These are phyloP conservation scores for Symphodus melops DNA, from an alignment of 2,113 vertebrate species.

Conservation along the genomic window DNA sequence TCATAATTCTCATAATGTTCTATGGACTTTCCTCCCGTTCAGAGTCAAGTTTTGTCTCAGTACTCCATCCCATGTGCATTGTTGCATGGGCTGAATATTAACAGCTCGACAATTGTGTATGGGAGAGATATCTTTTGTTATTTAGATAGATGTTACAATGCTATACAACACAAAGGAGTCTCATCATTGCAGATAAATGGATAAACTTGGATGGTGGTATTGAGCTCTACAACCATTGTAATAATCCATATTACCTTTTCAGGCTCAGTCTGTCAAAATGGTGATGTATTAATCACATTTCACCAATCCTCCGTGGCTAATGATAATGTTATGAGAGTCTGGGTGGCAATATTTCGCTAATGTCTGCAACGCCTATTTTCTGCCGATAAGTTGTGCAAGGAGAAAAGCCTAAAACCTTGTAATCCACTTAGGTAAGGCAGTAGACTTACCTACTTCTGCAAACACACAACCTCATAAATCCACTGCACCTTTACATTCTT, in stretches of 20 bases:
- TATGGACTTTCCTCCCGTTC: slow-evolving; percentile 65
- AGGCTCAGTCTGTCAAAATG: slow-evolving; percentile 80
- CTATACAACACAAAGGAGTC: slow-evolving; percentile 81
- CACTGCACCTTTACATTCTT: slow-evolving; percentile 64
- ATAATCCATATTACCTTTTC: slow-evolving; percentile 86
- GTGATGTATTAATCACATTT: slow-evolving; percentile 86
- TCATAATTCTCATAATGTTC: slow-evolving; percentile 70
- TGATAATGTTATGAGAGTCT: slow-evolving; percentile 77
- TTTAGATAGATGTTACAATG: slow-evolving; percentile 83
- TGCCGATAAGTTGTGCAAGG: slow-evolving; percentile 81
- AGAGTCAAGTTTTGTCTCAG: slow-evolving; percentile 70
- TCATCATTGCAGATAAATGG: slow-evolving; percentile 85
- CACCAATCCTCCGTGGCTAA: slow-evolving; percentile 79
- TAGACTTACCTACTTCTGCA: slow-evolving; percentile 76
- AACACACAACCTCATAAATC: slow-evolving; percentile 78
- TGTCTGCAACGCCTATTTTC: slow-evolving; percentile 81
- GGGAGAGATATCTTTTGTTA: slow-evolving; percentile 82
- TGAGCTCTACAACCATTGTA: slow-evolving; percentile 83
- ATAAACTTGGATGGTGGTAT: slow-evolving; percentile 83
- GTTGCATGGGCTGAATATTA: slow-evolving; percentile 79
- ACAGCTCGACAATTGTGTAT: slow-evolving; percentile 75
- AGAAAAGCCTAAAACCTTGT: slow-evolving; percentile 82
- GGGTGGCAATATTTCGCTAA: slow-evolving; percentile 76
- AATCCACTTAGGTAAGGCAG: slow-evolving; percentile 81
- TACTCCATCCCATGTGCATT: slow-evolving; percentile 65